Conservation (phyloP, 2,113 vertebrate genomes). For the Limnothrissa miodon region DNA sequence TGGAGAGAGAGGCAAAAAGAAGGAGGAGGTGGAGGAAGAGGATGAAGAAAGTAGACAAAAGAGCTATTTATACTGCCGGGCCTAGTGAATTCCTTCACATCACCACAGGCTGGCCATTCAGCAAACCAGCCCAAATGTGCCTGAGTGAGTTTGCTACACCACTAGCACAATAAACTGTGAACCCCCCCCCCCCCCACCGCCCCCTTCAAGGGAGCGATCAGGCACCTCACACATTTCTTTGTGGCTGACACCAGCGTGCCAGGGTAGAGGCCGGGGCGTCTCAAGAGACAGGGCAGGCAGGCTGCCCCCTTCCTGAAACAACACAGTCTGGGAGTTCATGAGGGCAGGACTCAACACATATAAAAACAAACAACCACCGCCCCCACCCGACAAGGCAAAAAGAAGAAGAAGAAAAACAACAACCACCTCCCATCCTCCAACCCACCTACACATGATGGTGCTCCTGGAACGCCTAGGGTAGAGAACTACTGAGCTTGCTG, state of each 20-base stretch:
- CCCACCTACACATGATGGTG: slow-evolving; percentile 34
- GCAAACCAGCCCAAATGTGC: slow-evolving; percentile 33
- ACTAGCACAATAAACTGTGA: slow-evolving; percentile 45
- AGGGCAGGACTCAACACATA: neutral
- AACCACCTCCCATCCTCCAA: slow-evolving; percentile 20
- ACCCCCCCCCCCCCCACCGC: slow-evolving; percentile 40
- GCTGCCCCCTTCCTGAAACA: slow-evolving; percentile 29
- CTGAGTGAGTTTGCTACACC: slow-evolving; percentile 13
- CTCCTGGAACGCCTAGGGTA: slow-evolving; percentile 42
- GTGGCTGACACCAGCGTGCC: slow-evolving; percentile 30
- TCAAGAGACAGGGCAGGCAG: neutral
- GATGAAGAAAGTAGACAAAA: neutral
- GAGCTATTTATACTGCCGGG: slow-evolving; percentile 5
- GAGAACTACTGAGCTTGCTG: slow-evolving; percentile 44
- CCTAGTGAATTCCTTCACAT: slow-evolving; percentile 29
- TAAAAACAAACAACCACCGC: slow-evolving; percentile 4
- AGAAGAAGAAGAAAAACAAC: slow-evolving; percentile 10
- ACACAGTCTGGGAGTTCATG: neutral
- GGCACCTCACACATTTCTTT: slow-evolving; percentile 35
- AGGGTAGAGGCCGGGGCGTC: neutral
- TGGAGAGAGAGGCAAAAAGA: neutral
- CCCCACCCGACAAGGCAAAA: slow-evolving; percentile 7
- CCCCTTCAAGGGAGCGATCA: slow-evolving; percentile 28
- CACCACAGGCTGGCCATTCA: slow-evolving; percentile 21
- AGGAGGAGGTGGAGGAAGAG: neutral